Conservation (phyloP, 2,888 invertebrate species). For the Drosophila vallismaia region DNA sequence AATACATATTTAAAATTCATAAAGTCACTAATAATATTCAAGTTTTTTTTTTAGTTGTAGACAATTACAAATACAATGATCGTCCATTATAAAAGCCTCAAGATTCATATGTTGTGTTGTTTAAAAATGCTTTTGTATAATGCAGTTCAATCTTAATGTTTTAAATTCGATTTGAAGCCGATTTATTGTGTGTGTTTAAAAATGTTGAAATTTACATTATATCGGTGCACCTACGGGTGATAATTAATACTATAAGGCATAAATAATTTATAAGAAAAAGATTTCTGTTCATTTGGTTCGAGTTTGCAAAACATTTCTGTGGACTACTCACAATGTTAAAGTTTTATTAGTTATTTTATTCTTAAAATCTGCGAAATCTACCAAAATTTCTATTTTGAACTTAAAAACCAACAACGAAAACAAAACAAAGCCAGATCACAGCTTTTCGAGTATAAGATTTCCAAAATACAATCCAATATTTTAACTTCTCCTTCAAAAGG, state of each 20-base stretch:
- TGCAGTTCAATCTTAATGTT: constrained; percentile 26
- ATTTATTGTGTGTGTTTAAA: constrained; percentile 6
- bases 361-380: neutral
- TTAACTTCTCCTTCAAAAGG: neutral
- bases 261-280: neutral
- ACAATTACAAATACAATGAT: constrained; percentile 47
- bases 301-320: neutral
- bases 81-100: constrained; percentile 48
- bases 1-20: constrained; percentile 38
- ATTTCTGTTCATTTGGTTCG: neutral
- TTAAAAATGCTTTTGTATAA: constrained; percentile 14
- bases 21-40: constrained; percentile 16
- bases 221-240: neutral
- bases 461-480: neutral
- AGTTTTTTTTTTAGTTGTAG: constrained; percentile 26
- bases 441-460: constrained; percentile 1
- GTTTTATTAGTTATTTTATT: neutral
- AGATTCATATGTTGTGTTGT: constrained; percentile 33
- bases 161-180: constrained; percentile 38
- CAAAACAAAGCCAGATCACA: constrained; percentile 1
- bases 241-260: constrained; percentile 6
- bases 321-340: neutral
- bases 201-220: constrained; percentile 5
- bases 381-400: neutral
- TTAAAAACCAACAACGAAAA: neutral